Evolutionary conservation across 2,797 vertebrate species (phyloP).

Genomic region (Chrysocyon brachyurus): DNA sequence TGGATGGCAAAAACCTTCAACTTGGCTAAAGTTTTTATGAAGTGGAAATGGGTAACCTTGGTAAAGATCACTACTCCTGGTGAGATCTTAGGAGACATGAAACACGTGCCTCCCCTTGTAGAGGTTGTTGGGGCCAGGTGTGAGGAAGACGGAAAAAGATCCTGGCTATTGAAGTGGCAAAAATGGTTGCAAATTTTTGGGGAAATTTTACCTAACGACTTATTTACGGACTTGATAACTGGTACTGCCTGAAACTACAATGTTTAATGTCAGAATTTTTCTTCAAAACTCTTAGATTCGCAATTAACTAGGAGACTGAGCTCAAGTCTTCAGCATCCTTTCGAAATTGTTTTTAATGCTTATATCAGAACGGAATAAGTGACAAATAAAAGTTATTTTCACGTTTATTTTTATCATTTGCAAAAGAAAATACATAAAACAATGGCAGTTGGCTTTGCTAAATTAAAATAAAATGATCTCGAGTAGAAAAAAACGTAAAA

Average conservation of each 20-base stretch:
- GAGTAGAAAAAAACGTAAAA: constrained; percentile 89
- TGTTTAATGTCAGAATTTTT: not conserved
- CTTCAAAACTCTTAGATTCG: not conserved
- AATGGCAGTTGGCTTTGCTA: constrained; percentile 93
- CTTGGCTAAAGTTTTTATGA: not conserved
- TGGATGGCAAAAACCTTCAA: not conserved
- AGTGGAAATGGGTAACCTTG: not conserved
- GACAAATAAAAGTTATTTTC: constrained; percentile 48
- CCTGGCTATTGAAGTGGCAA: not conserved
- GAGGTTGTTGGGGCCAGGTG: not conserved
- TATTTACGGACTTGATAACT: not conserved
- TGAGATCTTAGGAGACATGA: not conserved
- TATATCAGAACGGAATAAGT: constrained; percentile 19
- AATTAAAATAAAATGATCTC: constrained; percentile 89
- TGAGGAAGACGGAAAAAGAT: not conserved
- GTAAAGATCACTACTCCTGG: not conserved
- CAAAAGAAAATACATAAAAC: constrained; percentile 89
- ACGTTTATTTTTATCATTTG: constrained; percentile 87
- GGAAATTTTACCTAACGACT: not conserved
- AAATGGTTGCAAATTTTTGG: not conserved
- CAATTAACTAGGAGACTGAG: not conserved
- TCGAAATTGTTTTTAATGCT: not conserved
- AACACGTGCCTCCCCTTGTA: not conserved
- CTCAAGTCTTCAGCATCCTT: not conserved
- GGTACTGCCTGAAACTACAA: not conserved